These are phyloP conservation scores for Phenganax marumi DNA, from an alignment of 92 coral and sea anemone species.

Conservation along the genomic window DNA sequence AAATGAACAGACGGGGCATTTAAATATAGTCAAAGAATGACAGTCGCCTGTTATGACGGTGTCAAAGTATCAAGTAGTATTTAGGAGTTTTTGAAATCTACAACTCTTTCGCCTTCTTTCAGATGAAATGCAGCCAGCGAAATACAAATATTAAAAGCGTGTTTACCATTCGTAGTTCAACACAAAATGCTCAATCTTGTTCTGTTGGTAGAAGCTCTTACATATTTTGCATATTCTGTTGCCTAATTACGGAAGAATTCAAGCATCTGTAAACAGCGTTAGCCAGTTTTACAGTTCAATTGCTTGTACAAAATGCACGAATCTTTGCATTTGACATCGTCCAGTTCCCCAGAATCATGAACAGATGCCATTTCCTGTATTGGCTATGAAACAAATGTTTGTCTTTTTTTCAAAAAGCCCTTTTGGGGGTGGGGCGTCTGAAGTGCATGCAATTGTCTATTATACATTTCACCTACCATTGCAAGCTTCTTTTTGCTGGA, in stretches of 20 bases:
- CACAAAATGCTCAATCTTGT: not conserved
- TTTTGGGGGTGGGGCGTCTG: constrained; percentile 30
- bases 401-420: not conserved
- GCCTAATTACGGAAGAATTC: constrained; percentile 29
- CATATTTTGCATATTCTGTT: not conserved
- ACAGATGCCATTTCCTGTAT: constrained; percentile 4
- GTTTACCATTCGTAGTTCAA: not conserved
- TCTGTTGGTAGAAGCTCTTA: not conserved
- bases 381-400: constrained; percentile 6
- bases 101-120: not conserved
- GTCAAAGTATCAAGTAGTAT: constrained; percentile 2
- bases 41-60: not conserved
- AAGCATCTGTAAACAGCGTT: constrained; percentile 11
- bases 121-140: not conserved
- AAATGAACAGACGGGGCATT: constrained; percentile 14
- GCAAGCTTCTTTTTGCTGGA: not conserved
- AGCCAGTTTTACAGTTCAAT: not conserved
- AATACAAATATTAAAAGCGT: not conserved
- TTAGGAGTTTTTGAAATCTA: not conserved
- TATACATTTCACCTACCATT: not conserved
- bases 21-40: constrained; percentile 6
- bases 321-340: not conserved
- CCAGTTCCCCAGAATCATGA: not conserved
- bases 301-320: not conserved
- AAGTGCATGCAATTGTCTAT: constrained; percentile 30